A percentile compares a stretch with the other conserved stretches of the same genome.
Evolutionary conservation across 2,888 invertebrate genomes (phyloP).

Genomic region (Dorcus parallelipipedus): DNA sequence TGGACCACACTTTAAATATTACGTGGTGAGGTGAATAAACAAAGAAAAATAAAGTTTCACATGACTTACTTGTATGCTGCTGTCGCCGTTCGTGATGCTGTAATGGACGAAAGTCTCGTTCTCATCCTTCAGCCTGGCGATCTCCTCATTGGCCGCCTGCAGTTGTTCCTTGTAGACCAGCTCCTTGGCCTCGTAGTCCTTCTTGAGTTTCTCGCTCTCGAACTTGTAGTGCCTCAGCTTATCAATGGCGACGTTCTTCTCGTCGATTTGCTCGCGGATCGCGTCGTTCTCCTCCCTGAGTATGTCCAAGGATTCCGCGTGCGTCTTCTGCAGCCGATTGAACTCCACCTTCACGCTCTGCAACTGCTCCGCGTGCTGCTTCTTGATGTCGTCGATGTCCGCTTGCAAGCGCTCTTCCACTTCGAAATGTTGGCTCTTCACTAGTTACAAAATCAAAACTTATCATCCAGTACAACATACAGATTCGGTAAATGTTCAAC

Average conservation of each 20-base stretch:
- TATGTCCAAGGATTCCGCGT: constrained; percentile 44
- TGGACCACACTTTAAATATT: no score
- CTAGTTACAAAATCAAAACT: constrained; percentile 34
- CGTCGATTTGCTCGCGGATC: constrained; percentile 45
- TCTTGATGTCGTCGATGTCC: constrained; percentile 34
- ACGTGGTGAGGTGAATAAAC: no score
- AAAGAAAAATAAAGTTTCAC: no score
- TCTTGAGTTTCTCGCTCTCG: constrained; percentile 38
- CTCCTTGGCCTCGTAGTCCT: constrained; percentile 41
- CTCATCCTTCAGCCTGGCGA: constrained; percentile 38
- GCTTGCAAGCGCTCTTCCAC: constrained; percentile 35
- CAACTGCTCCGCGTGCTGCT: constrained; percentile 40
- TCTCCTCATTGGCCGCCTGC: constrained; percentile 32
- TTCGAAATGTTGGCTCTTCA: constrained; percentile 41
- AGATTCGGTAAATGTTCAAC: no score
- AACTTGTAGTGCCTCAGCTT: constrained; percentile 28
- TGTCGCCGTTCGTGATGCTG: constrained; percentile 40
- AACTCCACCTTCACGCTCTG: constrained; percentile 38
- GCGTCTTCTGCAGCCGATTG: constrained; percentile 42
- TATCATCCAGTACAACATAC: no score
- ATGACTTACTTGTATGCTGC: constrained; percentile 40
- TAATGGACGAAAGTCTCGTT: constrained; percentile 37
- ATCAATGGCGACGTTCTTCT: constrained; percentile 37
- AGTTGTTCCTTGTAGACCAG: constrained; percentile 34
- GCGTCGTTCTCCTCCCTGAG: constrained; percentile 47